Evolutionary conservation across 1,140 invertebrate species (phyloP), one percentile per base, ranked within the genome.

Genomic region (Ptiloglossa arizonensis): DNA sequence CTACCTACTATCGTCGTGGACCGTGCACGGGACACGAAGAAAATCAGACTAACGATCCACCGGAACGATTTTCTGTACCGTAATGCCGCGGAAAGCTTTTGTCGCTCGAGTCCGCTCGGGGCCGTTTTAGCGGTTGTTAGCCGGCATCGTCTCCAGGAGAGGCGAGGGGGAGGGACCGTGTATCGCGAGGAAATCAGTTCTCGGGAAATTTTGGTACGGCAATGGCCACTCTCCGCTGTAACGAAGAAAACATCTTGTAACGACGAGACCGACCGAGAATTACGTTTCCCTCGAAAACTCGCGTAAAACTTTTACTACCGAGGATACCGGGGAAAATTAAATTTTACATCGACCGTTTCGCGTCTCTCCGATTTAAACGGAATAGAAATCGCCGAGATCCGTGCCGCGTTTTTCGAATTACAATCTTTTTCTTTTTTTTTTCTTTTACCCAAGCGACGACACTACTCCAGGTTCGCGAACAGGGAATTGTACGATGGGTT

Each of bases 31-130:
- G 80, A 82, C 68, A 79, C 63, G 62, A 64, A 56, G 67, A 79
- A 79, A 82, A 82, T 70, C 54, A 59, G 63, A 79, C 57, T 74
- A 59, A 73, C 75, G 68, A 79, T 82, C 63, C 35, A 24, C 38
- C 27, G 50, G 60, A 63, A 44, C 71, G 60, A 80, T 82, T 79
- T 79, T 79, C 79, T 70, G 15, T 29, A 24, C 29, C 38, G 52
- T 24, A 41, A 66, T 44, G 38, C 68, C 60, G 41, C 59, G 78
- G 48, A 63, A 68, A 77, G 59, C 64, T 64, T 81, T 81, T 71
- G 74, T 78, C 64, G 32, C 19, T 38, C 35, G 17, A 6, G 6
- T n/a, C 8, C 8, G 56, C 9, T 13, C 29, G 32, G 1, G 56
- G 27, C 56, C 38, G 57, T 22, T 60, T 60, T 60, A 60, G 35